Base-by-base conservation (phyloP, 2,797 vertebrate species). In the Varecia variegata region DNA sequence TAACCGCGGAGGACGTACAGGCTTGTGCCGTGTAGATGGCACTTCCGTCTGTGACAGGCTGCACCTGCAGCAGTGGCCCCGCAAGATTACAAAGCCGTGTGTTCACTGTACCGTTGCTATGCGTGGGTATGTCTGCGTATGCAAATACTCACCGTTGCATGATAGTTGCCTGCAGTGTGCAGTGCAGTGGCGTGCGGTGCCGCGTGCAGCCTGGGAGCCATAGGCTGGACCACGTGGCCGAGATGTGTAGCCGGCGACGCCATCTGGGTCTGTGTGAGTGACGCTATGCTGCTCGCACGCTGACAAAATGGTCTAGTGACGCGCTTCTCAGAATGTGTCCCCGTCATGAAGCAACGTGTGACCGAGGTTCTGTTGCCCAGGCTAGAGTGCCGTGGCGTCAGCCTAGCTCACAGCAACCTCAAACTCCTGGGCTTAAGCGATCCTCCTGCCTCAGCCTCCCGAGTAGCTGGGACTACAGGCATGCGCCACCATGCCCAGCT, bases 111-210 rank as follows among this genome's bases (percentile, higher is more conserved):
- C 2, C 45, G n/a, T 50, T 20, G 50, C 45, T 76, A 21, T 47
- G 30, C 10, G 23, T 25, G 8, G 32, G 4, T 4, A 35, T 13
- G 3, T n/a, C 4, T 25, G 12, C 47, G 21, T 17, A 18, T 47
- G 54, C 74, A 15, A 5, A 54, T 1, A n/a, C 9, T 32, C 30
- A 35, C 32, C 32, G 0, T 8, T 13, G 47, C n/a, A 6, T 25
- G n/a, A 35, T 11, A 21, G 3, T 4, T 35, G 47, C 20, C 20
- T 15, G 20, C n/a, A 35, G n/a, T 21, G 13, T 25, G 11, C 21
- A 35, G 32, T 9, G 2, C 35, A 38, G 35, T 5, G 20, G 8
- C 2, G 14, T 0, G 43, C 3, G 1, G 0, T 4, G 3, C 74
- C 5, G 32, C 11, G 32, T 2, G 2, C 1, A 13, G 73, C 45